Conservation (phyloP, 2,888 invertebrate species). For the Reticulitermes lucifugus region DNA sequence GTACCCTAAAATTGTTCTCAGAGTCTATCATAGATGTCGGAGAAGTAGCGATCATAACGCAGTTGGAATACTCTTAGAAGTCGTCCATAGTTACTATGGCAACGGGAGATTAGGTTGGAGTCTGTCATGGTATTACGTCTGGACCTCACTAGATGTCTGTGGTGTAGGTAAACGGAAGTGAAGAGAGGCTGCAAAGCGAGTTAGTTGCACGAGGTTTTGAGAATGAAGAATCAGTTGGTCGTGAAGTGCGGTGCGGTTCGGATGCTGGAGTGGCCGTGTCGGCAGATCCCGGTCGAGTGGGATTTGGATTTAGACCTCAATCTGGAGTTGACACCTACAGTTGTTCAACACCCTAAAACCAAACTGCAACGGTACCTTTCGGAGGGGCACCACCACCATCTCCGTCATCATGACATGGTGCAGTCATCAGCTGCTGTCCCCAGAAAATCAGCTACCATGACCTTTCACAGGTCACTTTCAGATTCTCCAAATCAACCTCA, state of each 20-base stretch:
- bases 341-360: constrained; percentile 40
- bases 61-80: not conserved
- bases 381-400: constrained; percentile 52
- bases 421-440: constrained; percentile 41
- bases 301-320: constrained; percentile 53
- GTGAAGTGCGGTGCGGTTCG: constrained; percentile 26
- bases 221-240: constrained; percentile 15
- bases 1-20: not conserved
- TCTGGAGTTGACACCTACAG: constrained; percentile 53
- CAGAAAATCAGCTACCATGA: constrained; percentile 52
- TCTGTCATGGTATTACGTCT: not conserved
- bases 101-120: constrained; percentile 3
- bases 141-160: constrained; percentile 2
- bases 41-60: not conserved
- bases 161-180: not conserved
- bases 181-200: constrained; percentile 1
- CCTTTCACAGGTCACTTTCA: constrained; percentile 53
- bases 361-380: constrained; percentile 54
- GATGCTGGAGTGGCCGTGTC: constrained; percentile 40
- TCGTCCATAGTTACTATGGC: not conserved
- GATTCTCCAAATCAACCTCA: not conserved
- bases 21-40: not conserved
- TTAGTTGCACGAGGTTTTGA: constrained; percentile 8
- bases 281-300: constrained; percentile 54
- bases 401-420: constrained; percentile 14